These are phyloP conservation scores for Corapipo altera DNA, from an alignment of 2,113 vertebrate species.

Conservation along the genomic window DNA sequence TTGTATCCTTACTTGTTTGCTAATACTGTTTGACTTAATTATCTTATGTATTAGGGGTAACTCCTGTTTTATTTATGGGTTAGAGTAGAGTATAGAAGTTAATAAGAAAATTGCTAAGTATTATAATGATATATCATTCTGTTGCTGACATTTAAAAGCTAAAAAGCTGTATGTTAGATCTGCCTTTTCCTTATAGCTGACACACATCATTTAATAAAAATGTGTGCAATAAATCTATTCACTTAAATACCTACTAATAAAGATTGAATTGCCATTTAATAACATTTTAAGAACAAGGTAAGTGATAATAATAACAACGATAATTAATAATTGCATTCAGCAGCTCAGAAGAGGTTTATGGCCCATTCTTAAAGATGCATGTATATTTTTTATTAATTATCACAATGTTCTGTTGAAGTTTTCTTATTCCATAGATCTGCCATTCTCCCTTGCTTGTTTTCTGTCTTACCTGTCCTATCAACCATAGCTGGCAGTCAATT, in stretches of 20 bases:
- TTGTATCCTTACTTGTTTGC: background rate
- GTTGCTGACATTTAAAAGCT: background rate
- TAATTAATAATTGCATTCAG: background rate
- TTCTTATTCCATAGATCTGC: background rate
- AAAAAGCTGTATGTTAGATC: background rate
- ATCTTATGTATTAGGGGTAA: background rate
- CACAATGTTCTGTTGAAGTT: background rate
- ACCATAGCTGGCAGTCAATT: background rate
- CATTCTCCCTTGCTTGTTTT: background rate
- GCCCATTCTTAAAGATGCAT: background rate
- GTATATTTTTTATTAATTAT: background rate
- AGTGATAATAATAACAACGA: background rate
- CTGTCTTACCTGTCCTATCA: background rate
- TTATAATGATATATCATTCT: background rate
- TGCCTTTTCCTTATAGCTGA: background rate
- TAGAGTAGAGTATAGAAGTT: background rate
- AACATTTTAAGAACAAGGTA: background rate
- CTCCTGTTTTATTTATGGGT: constrained; percentile 12
- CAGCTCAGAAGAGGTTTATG: background rate
- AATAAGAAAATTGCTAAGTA: background rate
- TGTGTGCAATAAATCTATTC: background rate
- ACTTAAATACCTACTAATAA: background rate
- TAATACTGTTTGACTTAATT: background rate
- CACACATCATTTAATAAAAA: background rate
- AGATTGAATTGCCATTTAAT: background rate